These are phyloP conservation scores for Macrophya annulata DNA, from an alignment of 2,888 invertebrate genomes.

Conservation along the genomic window DNA sequence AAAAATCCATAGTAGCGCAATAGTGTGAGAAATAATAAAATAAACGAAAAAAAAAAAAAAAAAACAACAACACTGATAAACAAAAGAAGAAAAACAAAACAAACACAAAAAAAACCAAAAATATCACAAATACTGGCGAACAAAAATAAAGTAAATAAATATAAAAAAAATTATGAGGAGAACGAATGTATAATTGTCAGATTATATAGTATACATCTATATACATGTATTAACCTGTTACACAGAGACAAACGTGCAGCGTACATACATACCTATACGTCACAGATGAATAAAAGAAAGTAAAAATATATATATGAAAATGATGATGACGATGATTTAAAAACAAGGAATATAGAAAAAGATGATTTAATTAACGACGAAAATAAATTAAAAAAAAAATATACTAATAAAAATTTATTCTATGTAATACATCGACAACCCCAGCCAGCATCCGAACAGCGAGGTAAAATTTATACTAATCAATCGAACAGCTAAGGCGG, in stretches of 20 bases:
- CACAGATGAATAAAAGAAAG: slow-evolving; percentile 11
- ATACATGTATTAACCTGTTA: too few species aligned
- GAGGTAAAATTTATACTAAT: slow-evolving; percentile 12
- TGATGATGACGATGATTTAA: neutral
- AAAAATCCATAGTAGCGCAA: slow-evolving; percentile 79
- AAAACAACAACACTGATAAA: slow-evolving; percentile 61
- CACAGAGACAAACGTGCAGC: too few species aligned
- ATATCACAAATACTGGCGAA: neutral
- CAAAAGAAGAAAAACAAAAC: slow-evolving; percentile 57
- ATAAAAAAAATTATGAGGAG: slow-evolving; percentile 21
- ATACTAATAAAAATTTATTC: neutral
- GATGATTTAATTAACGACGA: neutral
- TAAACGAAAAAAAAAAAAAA: slow-evolving; percentile 59
- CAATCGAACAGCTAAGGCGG: neutral
- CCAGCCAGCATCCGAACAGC: neutral
- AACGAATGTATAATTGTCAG: slow-evolving; percentile 10
- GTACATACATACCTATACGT: too few species aligned
- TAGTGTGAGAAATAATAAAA: slow-evolving; percentile 72
- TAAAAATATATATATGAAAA: slow-evolving; percentile 48
- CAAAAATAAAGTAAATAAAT: slow-evolving; percentile 43
- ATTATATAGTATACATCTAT: too few species aligned
- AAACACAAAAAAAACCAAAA: slow-evolving; percentile 45
- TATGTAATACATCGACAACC: neutral
- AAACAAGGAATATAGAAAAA: neutral
- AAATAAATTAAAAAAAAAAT: neutral